These are phyloP conservation scores for Xiphydria camelus DNA, from an alignment of 2,888 invertebrate species.

Conservation along the genomic window DNA sequence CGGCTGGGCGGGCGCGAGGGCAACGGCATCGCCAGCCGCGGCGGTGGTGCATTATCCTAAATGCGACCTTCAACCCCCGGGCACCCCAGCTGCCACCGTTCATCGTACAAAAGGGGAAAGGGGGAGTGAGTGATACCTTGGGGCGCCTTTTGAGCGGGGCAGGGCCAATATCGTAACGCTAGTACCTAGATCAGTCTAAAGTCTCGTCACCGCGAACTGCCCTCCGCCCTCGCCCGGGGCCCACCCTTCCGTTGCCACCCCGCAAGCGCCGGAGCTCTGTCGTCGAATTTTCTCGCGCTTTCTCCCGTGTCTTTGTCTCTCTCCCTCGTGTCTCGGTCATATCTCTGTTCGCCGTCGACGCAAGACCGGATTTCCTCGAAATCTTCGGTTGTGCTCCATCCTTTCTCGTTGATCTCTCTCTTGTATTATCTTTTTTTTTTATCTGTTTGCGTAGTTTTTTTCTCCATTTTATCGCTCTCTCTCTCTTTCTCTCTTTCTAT, in stretches of 20 bases:
- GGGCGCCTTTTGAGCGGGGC: slow-evolving; percentile 28
- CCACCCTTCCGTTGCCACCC: too few relatives aligned
- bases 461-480: not conserved
- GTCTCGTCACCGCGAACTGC: slow-evolving; percentile 58
- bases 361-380: too few relatives aligned
- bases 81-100: slow-evolving; percentile 42
- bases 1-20: slow-evolving; percentile 38
- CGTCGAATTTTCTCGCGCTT: not conserved
- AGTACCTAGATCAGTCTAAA: slow-evolving; percentile 59
- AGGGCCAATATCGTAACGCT: slow-evolving; percentile 46
- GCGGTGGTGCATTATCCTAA: slow-evolving; percentile 55
- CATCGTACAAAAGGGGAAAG: slow-evolving; percentile 33
- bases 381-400: too few relatives aligned
- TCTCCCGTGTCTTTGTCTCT: slow-evolving; percentile 5
- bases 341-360: too few relatives aligned
- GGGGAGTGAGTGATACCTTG: slow-evolving; percentile 32
- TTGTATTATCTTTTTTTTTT: slow-evolving; percentile 11
- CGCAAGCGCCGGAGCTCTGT: too few relatives aligned
- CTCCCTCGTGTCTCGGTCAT: slow-evolving; percentile 1
- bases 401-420: slow-evolving; percentile 1
- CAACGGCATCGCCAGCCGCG: slow-evolving; percentile 48
- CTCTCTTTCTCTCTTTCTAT: slow-evolving; percentile 37
- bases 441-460: slow-evolving; percentile 17
- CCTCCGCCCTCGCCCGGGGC: too few relatives aligned
- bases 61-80: slow-evolving; percentile 47